Evolutionary conservation across 2,797 vertebrate genomes (phyloP), one percentile per base, ranked within the genome.

Genomic region (Diplodus puntazzo): DNA sequence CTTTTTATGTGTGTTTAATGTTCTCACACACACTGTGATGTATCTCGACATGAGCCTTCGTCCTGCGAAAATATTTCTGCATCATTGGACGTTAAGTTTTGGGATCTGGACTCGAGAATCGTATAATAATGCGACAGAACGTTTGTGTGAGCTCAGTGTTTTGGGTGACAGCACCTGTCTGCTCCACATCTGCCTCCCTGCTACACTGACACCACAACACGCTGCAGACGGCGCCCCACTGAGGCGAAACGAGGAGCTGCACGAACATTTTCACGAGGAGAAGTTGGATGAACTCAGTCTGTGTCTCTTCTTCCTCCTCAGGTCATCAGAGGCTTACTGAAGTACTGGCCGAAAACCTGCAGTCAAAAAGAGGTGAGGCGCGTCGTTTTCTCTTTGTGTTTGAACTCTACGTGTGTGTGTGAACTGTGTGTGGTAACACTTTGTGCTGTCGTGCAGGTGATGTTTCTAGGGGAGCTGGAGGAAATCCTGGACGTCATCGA

Each of bases 301-400:
- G 78, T 92, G 78, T 92, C 14, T 59, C 46, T 20, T 43, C 42
- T 7, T 69, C 21, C 4, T 62, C 83, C 63, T 89, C 92, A 99
- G 98, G 98, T 99, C 92, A 98, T 99, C 95, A 97, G 97, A 94
- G 98, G 98, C 64, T 96, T 99, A 94, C 97, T 99, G 95, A 99
- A 99, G 93, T 99, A 98, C 95, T 99, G 98, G 98, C 98, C 98
- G 76, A 99, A 99, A 96, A 99, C 98, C 6, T 99, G 98, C 96
- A 99, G 98, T 97, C 98, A 99, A 94, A 99, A 99, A 94, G 98
- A 99, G 96, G 98, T 98, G 67, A 85, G 80, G 6, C 46, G 11
- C 0, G 1, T 14, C 3, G 1, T n/a, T 60, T 2, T 34, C 10
- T 6, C 2, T 25, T 4, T 49, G 2, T 34, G 27, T 23, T 1